A percentile compares a stretch with the other conserved stretches of the same genome.
Evolutionary conservation across 2,888 invertebrate genomes (phyloP).

Genomic region (Venustoraphidia nigricollis): DNA sequence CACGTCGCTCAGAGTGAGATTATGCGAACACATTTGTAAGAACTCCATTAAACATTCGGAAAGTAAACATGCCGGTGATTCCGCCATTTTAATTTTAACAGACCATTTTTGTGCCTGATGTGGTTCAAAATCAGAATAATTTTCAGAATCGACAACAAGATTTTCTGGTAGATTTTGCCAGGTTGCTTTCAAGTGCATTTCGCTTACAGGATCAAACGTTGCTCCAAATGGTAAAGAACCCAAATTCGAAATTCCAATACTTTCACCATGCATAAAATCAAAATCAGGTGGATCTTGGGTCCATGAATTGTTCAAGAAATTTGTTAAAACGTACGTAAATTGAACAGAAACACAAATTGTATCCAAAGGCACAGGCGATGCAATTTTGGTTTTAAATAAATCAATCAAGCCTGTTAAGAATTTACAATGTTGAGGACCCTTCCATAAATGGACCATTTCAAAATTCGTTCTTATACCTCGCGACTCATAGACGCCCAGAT

Average conservation of each 20-base stretch:
- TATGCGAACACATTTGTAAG: constrained; percentile 44
- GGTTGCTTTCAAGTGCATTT: constrained; percentile 60
- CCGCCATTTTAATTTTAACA: constrained; percentile 45
- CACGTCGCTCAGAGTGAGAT: constrained; percentile 32
- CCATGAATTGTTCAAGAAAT: constrained; percentile 42
- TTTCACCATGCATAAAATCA: constrained; percentile 36
- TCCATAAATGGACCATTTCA: constrained; percentile 76
- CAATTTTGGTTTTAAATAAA: constrained; percentile 80
- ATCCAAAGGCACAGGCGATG: constrained; percentile 40
- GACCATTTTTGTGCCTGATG: constrained; percentile 68
- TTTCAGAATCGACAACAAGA: constrained; percentile 73
- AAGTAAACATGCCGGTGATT: constrained; percentile 59
- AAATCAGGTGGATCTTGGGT: constrained; percentile 39
- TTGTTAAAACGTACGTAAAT: constrained; percentile 46
- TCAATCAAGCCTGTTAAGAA: constrained; percentile 71
- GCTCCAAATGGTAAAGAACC: constrained; percentile 71
- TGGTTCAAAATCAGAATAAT: constrained; percentile 79
- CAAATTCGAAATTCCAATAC: constrained; percentile 33
- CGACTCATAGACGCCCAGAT: constrained; percentile 64
- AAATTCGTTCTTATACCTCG: constrained; percentile 67
- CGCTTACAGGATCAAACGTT: constrained; percentile 63
- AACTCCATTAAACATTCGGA: constrained; percentile 60
- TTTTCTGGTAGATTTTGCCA: constrained; percentile 81
- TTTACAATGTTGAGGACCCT: constrained; percentile 63
- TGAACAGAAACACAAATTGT: constrained; percentile 57